Percentiles rank a stretch among this genome's conserved stretches.
Conservation (phyloP, 2,888 invertebrate species). For the Rhynchonema sp. region DNA sequence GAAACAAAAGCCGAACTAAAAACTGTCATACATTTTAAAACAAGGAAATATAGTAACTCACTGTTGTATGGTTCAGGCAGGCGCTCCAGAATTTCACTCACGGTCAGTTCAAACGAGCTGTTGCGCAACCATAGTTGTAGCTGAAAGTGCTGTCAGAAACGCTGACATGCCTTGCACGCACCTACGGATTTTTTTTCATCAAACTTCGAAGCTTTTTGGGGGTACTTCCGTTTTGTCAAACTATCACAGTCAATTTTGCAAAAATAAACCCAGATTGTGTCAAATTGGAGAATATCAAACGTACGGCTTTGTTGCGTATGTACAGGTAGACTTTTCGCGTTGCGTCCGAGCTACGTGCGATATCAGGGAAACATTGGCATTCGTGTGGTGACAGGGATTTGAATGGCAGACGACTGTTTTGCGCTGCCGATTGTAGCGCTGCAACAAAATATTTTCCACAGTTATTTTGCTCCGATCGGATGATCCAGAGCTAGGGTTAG, state of each 20-base stretch:
- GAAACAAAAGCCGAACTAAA: too few species aligned
- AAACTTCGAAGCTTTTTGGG: not conserved
- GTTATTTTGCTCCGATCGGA: too few species aligned
- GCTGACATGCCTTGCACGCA: not conserved
- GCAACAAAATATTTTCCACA: too few species aligned
- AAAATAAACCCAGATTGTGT: not conserved
- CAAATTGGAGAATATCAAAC: not conserved
- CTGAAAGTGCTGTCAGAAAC: slow-evolving; percentile 9
- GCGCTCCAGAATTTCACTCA: slow-evolving; percentile 57
- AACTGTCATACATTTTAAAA: too few species aligned
- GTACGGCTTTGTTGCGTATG: slow-evolving; percentile 60
- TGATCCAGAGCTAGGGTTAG: too few species aligned
- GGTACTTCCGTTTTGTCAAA: too few species aligned
- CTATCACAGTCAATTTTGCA: not conserved
- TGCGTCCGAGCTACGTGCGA: slow-evolving; percentile 58
- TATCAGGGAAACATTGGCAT: slow-evolving; percentile 76
- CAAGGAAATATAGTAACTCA: too few species aligned
- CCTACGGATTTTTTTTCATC: not conserved
- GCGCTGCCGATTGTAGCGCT: slow-evolving; percentile 1
- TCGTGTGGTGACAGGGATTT: slow-evolving; percentile 84
- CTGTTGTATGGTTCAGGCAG: slow-evolving; percentile 66
- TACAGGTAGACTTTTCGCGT: slow-evolving; percentile 72
- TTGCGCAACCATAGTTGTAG: slow-evolving; percentile 68
- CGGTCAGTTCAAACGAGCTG: slow-evolving; percentile 69
- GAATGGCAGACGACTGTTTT: slow-evolving; percentile 65